Evolutionary conservation across 2,797 vertebrate species (phyloP).

Genomic region (Melanotaenia boesemani): DNA sequence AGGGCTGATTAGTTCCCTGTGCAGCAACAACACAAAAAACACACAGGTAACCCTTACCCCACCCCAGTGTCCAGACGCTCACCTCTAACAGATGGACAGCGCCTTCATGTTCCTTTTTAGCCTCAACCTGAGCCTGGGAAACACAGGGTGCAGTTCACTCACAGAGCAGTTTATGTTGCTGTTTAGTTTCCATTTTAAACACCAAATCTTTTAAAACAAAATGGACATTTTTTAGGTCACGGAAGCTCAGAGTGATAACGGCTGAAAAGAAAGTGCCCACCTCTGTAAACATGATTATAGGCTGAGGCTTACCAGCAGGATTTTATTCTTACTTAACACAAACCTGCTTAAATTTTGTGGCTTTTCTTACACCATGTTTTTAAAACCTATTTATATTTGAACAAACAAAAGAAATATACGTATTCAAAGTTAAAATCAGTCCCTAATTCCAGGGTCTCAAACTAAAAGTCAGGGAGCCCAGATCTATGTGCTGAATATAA

Average conservation of each 20-base stretch:
- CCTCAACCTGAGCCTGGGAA: slow-evolving; percentile 97
- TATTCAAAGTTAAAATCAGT: background rate
- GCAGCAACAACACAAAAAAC: slow-evolving; percentile 53
- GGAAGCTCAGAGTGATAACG: slow-evolving; percentile 31
- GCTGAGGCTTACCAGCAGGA: background rate
- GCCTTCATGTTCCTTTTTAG: slow-evolving; percentile 98
- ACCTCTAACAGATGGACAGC: slow-evolving; percentile 98
- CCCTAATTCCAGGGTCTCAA: background rate
- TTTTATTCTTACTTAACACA: background rate
- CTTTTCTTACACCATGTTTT: slow-evolving; percentile 1
- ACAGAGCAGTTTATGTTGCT: slow-evolving; percentile 33
- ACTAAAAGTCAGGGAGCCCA: background rate
- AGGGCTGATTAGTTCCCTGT: slow-evolving; percentile 25
- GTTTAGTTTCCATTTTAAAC: slow-evolving; percentile 50
- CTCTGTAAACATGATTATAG: background rate
- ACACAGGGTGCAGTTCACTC: slow-evolving; percentile 71
- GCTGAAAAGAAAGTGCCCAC: slow-evolving; percentile 17
- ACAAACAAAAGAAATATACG: too few species aligned
- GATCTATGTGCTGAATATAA: too few species aligned
- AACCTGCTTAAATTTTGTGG: background rate
- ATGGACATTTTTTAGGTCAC: slow-evolving; percentile 8
- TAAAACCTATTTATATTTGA: too few species aligned
- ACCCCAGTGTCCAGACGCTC: slow-evolving; percentile 75
- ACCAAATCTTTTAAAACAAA: slow-evolving; percentile 11
- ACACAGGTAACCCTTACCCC: slow-evolving; percentile 24